Base-by-base conservation (phyloP, 2,113 vertebrate species). In the Narcine bancroftii region DNA sequence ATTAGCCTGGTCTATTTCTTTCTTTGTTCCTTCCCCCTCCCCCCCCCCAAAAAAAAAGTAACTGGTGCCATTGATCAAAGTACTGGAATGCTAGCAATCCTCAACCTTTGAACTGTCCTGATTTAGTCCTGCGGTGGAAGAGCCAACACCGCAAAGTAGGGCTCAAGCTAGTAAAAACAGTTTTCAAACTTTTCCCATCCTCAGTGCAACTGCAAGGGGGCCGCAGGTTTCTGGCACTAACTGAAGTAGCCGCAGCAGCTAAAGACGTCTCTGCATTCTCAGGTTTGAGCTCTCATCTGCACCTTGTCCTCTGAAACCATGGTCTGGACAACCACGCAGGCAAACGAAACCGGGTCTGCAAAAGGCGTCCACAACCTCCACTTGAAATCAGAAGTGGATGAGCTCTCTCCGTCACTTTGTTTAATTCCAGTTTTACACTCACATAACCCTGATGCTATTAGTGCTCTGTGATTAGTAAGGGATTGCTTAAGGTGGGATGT, bases 11-110 rank as follows among this genome's bases (percentile, higher is more conserved):
- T 92, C 94, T 92, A 92, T 94, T 93, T 93, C 93, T 93, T 94
- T 93, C 94, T 95, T 93, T 93, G 1, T 26, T 45, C 24, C 76
- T 29, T 29, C 71, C 26, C 93, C 94, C 81, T 39, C 50, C 81
- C 10, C 94, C 93, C 94, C 94, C 93, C 94, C 94, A 93, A 94
- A 94, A 94, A 94, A 95, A 94, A 92, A 92, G 92, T 93, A 94
- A 94, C 94, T 93, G 93, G 36, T 65, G 94, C 94, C 94, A 93
- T 93, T 94, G 95, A 96, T 96, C 95, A 96, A 96, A 96, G 95
- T 95, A 94, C 95, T 95, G 95, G 93, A 95, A 94, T 95, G 94
- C 93, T 94, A 94, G 94, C 93, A 92, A 93, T 92, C 81, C 63
- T 81, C 94, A 93, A 95, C 94, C 95, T 94, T 95, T 93, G 94